These are phyloP conservation scores for Petrocephalus schoutedeni DNA, from an alignment of 2,797 vertebrate genomes.

Conservation along the genomic window DNA sequence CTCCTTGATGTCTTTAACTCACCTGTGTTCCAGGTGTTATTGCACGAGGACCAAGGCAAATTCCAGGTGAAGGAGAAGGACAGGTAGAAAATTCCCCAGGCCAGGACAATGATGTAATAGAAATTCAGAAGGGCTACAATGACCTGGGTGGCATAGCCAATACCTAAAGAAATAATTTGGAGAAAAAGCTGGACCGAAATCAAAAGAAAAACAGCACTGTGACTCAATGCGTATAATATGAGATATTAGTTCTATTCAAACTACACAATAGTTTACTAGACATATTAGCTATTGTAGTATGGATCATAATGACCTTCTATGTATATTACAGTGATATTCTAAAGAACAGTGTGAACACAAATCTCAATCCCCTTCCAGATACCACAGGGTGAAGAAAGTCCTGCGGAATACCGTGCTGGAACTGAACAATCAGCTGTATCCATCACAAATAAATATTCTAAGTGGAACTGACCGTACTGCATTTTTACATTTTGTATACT, in stretches of 20 bases:
- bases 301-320: not conserved
- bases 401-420: not conserved
- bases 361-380: not conserved
- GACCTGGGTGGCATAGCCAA: slow-evolving; percentile 90
- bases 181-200: not conserved
- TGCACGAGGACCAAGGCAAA: slow-evolving; percentile 89
- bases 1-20: slow-evolving; percentile 6
- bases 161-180: slow-evolving; percentile 59
- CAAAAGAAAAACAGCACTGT: not conserved
- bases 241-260: too few species aligned
- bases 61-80: slow-evolving; percentile 81
- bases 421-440: not conserved
- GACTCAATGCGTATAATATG: too few species aligned
- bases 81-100: slow-evolving; percentile 92
- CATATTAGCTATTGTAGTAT: not conserved
- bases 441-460: not conserved
- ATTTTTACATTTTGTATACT: not conserved
- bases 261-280: not conserved
- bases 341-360: not conserved
- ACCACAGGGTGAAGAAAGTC: not conserved
- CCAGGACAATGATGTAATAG: slow-evolving; percentile 90
- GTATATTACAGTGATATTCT: not conserved
- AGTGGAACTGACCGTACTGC: not conserved
- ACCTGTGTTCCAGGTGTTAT: slow-evolving; percentile 95
- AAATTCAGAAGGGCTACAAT: slow-evolving; percentile 79